A percentile compares a stretch with the other conserved stretches of the same genome.
Evolutionary conservation across 1,140 invertebrate species (phyloP).

Genomic region (Drosophila suzukii): DNA sequence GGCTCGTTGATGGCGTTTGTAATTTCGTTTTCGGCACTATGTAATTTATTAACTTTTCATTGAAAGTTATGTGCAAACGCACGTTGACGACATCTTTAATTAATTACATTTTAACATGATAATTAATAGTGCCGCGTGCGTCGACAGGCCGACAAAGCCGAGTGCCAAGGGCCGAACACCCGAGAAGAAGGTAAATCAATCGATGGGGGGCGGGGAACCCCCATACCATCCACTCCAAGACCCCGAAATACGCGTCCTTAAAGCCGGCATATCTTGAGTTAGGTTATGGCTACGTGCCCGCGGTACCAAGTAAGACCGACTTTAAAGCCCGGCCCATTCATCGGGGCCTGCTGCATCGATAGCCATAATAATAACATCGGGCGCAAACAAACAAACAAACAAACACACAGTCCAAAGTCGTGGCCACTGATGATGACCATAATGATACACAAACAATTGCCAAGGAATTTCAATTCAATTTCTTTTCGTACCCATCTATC

Average conservation of each 20-base stretch:
- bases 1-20: conserved; percentile 74
- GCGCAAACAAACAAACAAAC: conserved; percentile 5
- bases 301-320: conserved; percentile 12
- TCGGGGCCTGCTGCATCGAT: conserved; percentile 18
- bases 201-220: conserved; percentile 16
- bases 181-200: conserved; percentile 45
- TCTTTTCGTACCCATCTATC: conserved; percentile 18
- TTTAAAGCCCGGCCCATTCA: conserved; percentile 27
- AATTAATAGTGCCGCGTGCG: conserved; percentile 73
- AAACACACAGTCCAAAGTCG: conserved; percentile 11
- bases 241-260: not conserved
- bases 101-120: conserved; percentile 83
- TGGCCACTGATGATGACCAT: conserved; percentile 73
- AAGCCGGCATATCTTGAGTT: conserved; percentile 10
- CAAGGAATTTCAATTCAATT: conserved; percentile 80
- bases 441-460: conserved; percentile 81
- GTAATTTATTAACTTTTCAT: conserved; percentile 83
- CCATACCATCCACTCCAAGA: not conserved
- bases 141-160: conserved; percentile 45
- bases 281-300: conserved; percentile 35
- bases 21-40: conserved; percentile 81
- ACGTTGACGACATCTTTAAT: conserved; percentile 79
- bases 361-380: conserved; percentile 44
- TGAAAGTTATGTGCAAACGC: conserved; percentile 78
- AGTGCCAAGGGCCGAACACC: conserved; percentile 14